Evolutionary conservation across 1,140 invertebrate genomes (phyloP), one percentile per base, ranked within the genome.

Genomic region (Calephelis nemesis): DNA sequence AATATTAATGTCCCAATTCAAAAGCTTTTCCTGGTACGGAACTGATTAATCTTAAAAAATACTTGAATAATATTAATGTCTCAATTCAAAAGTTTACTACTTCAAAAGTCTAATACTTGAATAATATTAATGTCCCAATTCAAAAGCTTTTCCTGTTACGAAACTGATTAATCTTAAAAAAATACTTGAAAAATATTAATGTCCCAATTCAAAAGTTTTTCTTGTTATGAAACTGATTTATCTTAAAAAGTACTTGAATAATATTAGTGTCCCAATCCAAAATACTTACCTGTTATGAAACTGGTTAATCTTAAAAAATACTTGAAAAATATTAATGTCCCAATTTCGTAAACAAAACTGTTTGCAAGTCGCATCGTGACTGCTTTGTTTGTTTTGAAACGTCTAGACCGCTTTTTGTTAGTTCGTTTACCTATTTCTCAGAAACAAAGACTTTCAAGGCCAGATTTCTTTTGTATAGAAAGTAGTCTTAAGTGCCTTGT

Each of bases 341-440:
- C 15, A 54, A 54, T 9, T 45, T 54, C 15, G 15, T 13, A 2
- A 0, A 54, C 50, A 54, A 15, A 19, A 54, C 50, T 9, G 50
- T 54, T 54, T 54, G 50, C 50, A 13, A 15, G 19, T 19, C 50
- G 4, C 4, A 54, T 54, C 50, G 50, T 54, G 50, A 54, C 50
- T 45, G 3, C 7, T 15, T 13, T 54, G 50, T 54, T 54, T 54
- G 50, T 54, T 54, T 54, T 54, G 50, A 54, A 54, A 54, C 15
- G 50, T 30, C 15, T 54, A 52, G 50, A 54, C 50, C 0, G 50
- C 15, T 54, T 54, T 54, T 54, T 54, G 15, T 54, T 10, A 54
- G 50, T 54, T 54, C 50, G 50, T 54, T 54, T 54, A 54, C 50
- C 50, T 54, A 10, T 54, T 54, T 54, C 50, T 54, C 19, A 19